Base-by-base conservation (phyloP, 2,797 vertebrate genomes). In the Prunella strophiata region DNA sequence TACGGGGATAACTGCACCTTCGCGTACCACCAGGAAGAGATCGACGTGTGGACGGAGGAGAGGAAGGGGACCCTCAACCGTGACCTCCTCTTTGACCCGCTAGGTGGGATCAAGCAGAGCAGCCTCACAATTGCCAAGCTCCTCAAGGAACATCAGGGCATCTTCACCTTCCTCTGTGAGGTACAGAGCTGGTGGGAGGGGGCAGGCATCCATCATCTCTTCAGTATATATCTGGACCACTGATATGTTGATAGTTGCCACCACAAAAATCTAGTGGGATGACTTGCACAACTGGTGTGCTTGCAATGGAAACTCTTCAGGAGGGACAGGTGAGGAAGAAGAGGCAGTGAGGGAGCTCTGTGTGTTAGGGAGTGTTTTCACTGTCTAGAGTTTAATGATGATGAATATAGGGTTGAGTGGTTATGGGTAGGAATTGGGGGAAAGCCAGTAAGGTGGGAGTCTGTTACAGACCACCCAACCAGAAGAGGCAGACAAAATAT, bases 1-100 rank as follows among this genome's bases (percentile, higher is more conserved):
- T 99, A 99, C 58, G 99, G 99, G 85, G 99, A 99, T 98, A 99
- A 99, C 98, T 99, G 99, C 97, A 99, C 99, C n/a, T 99, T 99
- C 97, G 99, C 99, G 40, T 99, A 99, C 98, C 99, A 99, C 97
- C 99, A 99, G 98, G 99, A 99, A 95, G 99, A 99, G 98, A 99
- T 99, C 26, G 99, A 99, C 54, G 99, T 99, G 85, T 99, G 99
- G 99, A 99, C 99, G 0, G 99, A 99, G 97, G 99, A 99, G 98
- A 98, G 99, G 96, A 99, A 99, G 96, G 99, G 99, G 8, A 99
- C 99, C 21, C 98, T 99, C 94, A 99, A 99, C 97, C 98, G 99
- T 12, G 99, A 99, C 98, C 98, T 99, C 92, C 98, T 99, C 92
- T 99, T 99, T 27, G 98, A 99, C 98, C 98, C 99, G 25, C 92